These are phyloP conservation scores for Abrostola tripartita DNA, from an alignment of 2,888 invertebrate species.

Conservation along the genomic window DNA sequence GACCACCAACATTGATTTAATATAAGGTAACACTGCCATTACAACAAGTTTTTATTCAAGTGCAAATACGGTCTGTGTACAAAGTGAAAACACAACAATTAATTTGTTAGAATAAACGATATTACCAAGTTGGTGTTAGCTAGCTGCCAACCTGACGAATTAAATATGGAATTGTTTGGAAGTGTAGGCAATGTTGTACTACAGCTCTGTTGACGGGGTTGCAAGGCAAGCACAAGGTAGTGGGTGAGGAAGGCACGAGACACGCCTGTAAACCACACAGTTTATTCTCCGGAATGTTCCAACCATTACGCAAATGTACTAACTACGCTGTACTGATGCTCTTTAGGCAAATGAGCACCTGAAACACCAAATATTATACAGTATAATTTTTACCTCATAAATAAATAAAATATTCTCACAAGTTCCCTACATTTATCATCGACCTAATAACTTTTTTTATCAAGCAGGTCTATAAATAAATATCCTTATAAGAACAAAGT, in stretches of 20 bases:
- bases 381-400: constrained; percentile 1
- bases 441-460: constrained; percentile 2
- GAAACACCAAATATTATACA: constrained; percentile 9
- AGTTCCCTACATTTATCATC: constrained; percentile 2
- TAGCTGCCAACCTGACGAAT: constrained; percentile 9
- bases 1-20: constrained; percentile 65
- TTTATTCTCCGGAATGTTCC: constrained; percentile 48
- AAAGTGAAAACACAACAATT: constrained; percentile 29
- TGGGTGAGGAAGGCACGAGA: constrained; percentile 49
- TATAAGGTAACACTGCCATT: constrained; percentile 52
- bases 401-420: constrained; percentile 28
- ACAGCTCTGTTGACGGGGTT: constrained; percentile 31
- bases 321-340: constrained; percentile 22
- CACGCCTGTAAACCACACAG: constrained; percentile 41
- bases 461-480: neutral
- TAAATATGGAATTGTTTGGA: constrained; percentile 26
- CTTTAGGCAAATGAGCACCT: constrained; percentile 27
- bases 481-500: neutral
- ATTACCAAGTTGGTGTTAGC: constrained; percentile 9
- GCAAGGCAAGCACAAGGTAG: constrained; percentile 52
- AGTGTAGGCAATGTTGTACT: constrained; percentile 33
- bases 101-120: constrained; percentile 15
- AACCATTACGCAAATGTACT: constrained; percentile 53
- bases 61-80: constrained; percentile 25
- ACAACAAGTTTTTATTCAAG: constrained; percentile 52